These are phyloP conservation scores for Gallinago stenura DNA, from an alignment of 2,797 vertebrate genomes.

Conservation along the genomic window DNA sequence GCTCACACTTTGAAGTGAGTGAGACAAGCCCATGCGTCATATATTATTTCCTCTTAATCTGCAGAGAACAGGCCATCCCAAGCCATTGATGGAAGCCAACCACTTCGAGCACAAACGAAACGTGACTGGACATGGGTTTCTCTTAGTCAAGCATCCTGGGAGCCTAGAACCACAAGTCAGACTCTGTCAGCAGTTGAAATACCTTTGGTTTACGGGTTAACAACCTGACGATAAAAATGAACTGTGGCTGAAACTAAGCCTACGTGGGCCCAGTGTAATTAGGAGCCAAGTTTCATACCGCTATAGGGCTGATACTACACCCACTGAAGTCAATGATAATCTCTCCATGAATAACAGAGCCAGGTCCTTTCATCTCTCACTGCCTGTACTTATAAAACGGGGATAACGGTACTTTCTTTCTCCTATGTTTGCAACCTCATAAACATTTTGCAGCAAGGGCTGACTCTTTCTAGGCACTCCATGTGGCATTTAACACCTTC, in stretches of 20 bases:
- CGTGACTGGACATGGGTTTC: constrained; percentile 62
- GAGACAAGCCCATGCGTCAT: constrained; percentile 55
- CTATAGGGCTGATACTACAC: constrained; percentile 75
- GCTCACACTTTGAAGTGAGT: constrained; percentile 67
- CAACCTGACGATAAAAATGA: constrained; percentile 44
- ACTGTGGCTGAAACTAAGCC: constrained; percentile 63
- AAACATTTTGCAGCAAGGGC: background rate
- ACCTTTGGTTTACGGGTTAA: constrained; percentile 56
- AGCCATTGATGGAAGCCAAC: constrained; percentile 46
- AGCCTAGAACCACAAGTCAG: constrained; percentile 47
- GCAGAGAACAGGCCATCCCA: constrained; percentile 52
- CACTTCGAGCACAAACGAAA: constrained; percentile 29
- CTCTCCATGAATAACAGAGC: constrained; percentile 54
- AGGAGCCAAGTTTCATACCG: constrained; percentile 69
- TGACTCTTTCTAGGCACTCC: background rate
- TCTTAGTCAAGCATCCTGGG: constrained; percentile 66
- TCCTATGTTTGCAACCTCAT: background rate
- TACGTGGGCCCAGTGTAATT: constrained; percentile 48
- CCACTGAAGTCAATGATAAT: constrained; percentile 66
- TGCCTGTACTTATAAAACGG: background rate
- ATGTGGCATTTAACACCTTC: background rate
- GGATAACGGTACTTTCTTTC: constrained; percentile 59
- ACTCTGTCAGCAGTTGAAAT: constrained; percentile 56
- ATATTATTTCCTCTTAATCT: constrained; percentile 63
- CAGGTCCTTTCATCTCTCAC: constrained; percentile 31